Conservation (phyloP, 1,140 invertebrate genomes). For the Magallana gigas region DNA sequence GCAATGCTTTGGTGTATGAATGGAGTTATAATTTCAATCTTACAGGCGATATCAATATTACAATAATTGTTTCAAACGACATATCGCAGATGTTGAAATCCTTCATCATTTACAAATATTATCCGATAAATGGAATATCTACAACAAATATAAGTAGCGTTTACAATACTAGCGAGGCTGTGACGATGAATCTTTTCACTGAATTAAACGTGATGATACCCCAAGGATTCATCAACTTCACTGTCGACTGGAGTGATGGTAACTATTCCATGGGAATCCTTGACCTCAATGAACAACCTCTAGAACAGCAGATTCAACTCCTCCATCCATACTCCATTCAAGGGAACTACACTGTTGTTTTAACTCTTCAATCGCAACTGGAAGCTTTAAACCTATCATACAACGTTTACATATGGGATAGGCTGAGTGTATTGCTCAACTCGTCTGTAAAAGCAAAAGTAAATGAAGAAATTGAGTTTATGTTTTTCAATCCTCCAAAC, state of each 20-base stretch:
- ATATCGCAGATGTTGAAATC: conserved; percentile 7
- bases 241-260: neutral
- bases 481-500: conserved; percentile 43
- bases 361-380: conserved; percentile 28
- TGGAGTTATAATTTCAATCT: neutral
- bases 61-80: neutral
- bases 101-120: neutral
- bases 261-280: neutral
- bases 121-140: neutral
- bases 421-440: conserved; percentile 25
- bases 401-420: conserved; percentile 50
- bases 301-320: too few species aligned
- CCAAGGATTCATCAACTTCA: neutral
- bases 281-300: neutral
- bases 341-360: conserved; percentile 44
- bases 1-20: neutral
- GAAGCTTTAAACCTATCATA: neutral
- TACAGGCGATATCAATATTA: neutral
- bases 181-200: neutral
- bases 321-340: conserved; percentile 42
- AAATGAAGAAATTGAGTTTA: conserved; percentile 35
- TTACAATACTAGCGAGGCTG: neutral
- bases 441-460: conserved; percentile 35
- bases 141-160: neutral
- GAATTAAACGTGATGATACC: neutral